phyloP scores from a whole-genome alignment of 2,888 invertebrate species.

The Ametastegia equiseti region DNA sequence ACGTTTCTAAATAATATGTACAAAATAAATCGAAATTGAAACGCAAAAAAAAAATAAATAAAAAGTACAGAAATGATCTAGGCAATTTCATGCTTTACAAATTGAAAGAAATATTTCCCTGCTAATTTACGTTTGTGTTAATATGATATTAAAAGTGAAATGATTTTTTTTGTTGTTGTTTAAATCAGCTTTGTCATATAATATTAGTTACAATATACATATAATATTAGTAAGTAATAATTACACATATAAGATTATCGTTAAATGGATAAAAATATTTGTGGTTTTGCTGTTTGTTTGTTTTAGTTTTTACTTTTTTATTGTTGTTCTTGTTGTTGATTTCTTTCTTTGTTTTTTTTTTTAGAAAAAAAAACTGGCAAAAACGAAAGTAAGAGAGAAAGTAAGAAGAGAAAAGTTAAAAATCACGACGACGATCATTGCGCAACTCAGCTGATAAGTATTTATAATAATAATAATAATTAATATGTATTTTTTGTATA shows the following conservation, averaged over 20 bases:
- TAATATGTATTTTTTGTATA: neutral
- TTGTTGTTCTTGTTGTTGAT: neutral
- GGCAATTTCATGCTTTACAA: neutral
- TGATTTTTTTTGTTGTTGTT: neutral
- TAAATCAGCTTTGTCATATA: neutral
- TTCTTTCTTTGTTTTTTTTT: neutral
- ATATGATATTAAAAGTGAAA: too few species aligned
- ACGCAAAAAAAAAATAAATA: neutral
- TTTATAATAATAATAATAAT: neutral
- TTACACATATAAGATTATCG: neutral
- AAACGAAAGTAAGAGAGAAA: too few species aligned
- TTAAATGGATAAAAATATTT: constrained; percentile 27
- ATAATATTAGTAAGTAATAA: neutral
- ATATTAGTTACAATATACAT: neutral
- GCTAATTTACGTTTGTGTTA: too few species aligned
- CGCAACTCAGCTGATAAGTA: constrained; percentile 13
- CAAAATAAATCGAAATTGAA: neutral
- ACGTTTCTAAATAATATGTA: neutral
- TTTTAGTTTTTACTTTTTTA: neutral
- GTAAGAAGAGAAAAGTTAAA: too few species aligned
- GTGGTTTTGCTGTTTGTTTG: neutral
- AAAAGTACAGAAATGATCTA: neutral
- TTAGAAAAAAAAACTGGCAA: too few species aligned
- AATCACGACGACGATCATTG: constrained; percentile 26
- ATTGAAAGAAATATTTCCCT: neutral